Percentiles rank a stretch among this genome's conserved stretches.
Conservation (phyloP, 2,888 invertebrate genomes). For the Eudemis profundana region DNA sequence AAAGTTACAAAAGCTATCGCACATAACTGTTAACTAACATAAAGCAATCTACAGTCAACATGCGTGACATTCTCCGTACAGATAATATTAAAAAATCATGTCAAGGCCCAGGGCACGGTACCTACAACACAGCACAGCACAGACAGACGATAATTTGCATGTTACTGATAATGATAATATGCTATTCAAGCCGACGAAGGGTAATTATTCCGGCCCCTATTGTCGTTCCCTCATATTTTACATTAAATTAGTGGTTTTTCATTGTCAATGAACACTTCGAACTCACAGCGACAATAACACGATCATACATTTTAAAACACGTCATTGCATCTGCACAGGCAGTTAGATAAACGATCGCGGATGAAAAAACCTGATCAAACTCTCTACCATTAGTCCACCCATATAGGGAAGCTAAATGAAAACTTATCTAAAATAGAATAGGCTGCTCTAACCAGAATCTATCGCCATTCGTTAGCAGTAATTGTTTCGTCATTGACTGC, state of each 20-base stretch:
- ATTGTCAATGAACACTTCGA: conserved; percentile 40
- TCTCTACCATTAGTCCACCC: conserved; percentile 29
- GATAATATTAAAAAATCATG: conserved; percentile 65
- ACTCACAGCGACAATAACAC: background rate
- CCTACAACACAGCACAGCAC: conserved; percentile 9
- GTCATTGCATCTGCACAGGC: background rate
- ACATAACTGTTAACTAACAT: conserved; percentile 35
- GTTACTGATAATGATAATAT: conserved; percentile 62
- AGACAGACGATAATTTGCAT: conserved; percentile 61
- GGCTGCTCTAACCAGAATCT: conserved; percentile 56
- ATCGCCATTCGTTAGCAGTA: conserved; percentile 69
- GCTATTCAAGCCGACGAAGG: conserved; percentile 47
- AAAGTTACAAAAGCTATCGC: conserved; percentile 41
- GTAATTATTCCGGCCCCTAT: conserved; percentile 57
- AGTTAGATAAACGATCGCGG: conserved; percentile 8
- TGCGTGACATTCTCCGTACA: conserved; percentile 53
- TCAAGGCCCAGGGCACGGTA: conserved; percentile 63
- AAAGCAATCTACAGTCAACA: conserved; percentile 37
- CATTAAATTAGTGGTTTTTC: conserved; percentile 41
- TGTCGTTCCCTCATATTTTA: conserved; percentile 49
- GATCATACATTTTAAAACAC: background rate
- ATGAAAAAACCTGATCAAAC: conserved; percentile 20
- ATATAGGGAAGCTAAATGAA: conserved; percentile 36
- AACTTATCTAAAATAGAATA: conserved; percentile 42
- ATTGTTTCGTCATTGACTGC: conserved; percentile 77